These are phyloP conservation scores for Megaustenia siamemsis DNA, from an alignment of 2,888 invertebrate species.

Conservation along the genomic window DNA sequence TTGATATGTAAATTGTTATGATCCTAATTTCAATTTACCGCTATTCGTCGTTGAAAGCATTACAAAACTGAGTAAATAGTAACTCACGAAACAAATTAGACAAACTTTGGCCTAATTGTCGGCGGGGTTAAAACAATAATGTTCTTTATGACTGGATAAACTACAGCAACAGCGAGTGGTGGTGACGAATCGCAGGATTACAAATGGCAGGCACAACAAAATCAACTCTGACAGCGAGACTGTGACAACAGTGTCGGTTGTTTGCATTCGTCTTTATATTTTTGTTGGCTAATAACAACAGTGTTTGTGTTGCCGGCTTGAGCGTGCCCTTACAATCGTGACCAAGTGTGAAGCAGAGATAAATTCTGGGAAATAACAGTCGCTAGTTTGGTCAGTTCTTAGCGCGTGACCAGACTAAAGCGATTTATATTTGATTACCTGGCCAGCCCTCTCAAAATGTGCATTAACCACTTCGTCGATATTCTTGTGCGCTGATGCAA, in stretches of 20 bases:
- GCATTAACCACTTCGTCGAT: constrained; percentile 24
- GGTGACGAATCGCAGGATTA: no score
- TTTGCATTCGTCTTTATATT: constrained; percentile 11
- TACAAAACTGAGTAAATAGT: no score
- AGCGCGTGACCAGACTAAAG: constrained; percentile 14
- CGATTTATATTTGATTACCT: constrained; percentile 26
- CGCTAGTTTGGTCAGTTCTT: constrained; percentile 5
- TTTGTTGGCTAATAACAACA: background rate
- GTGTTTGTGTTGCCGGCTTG: background rate
- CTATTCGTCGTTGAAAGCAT: no score
- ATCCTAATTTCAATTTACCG: no score
- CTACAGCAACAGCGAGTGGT: no score
- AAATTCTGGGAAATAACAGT: constrained; percentile 2
- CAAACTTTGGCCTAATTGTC: no score
- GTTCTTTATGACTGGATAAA: no score
- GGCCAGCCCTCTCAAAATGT: background rate
- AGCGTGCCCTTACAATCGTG: background rate
- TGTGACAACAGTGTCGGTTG: background rate
- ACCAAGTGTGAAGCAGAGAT: background rate
- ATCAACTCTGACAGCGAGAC: background rate
- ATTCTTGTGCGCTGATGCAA: constrained; percentile 23
- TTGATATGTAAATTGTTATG: no score
- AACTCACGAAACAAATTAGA: no score
- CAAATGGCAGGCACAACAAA: background rate
- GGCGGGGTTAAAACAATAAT: no score